phyloP scores from a whole-genome alignment of 1,140 invertebrate species.

The Wasmannia auropunctata region DNA sequence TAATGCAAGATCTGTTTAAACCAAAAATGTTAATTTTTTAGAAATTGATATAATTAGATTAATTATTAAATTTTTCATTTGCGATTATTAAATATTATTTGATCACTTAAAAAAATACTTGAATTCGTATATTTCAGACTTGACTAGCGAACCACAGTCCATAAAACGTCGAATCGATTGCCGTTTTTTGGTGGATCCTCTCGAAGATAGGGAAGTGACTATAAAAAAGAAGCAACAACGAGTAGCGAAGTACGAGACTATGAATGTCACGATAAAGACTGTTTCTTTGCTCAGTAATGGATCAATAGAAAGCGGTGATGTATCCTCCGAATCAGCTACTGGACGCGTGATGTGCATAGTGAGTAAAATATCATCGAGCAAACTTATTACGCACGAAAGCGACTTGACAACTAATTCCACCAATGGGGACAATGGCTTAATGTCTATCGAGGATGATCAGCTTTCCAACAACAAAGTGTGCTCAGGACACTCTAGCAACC shows the following conservation, averaged over 20 bases:
- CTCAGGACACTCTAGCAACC: constrained; percentile 85
- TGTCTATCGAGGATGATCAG: constrained; percentile 85
- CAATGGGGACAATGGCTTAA: constrained; percentile 85
- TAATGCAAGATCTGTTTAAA: background rate
- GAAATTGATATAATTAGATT: background rate
- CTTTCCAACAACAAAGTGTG: constrained; percentile 85
- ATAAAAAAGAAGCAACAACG: constrained; percentile 93
- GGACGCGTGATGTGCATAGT: constrained; percentile 93
- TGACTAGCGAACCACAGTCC: constrained; percentile 85
- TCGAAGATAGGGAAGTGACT: constrained; percentile 90
- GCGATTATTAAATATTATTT: background rate
- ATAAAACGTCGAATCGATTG: constrained; percentile 89
- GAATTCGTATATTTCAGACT: constrained; percentile 79
- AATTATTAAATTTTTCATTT: background rate
- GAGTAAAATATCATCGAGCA: constrained; percentile 92
- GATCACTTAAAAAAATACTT: background rate
- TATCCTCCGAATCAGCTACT: constrained; percentile 84
- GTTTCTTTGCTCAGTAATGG: constrained; percentile 86
- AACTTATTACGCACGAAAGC: no score
- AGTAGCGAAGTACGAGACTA: constrained; percentile 90
- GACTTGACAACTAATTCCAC: no score
- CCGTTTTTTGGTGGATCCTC: constrained; percentile 94
- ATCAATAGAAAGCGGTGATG: constrained; percentile 86
- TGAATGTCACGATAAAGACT: constrained; percentile 90
- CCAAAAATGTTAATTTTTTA: background rate